These are phyloP conservation scores for Montipora foliosa DNA, from an alignment of 64 coral and sea anemone species.

Conservation along the genomic window DNA sequence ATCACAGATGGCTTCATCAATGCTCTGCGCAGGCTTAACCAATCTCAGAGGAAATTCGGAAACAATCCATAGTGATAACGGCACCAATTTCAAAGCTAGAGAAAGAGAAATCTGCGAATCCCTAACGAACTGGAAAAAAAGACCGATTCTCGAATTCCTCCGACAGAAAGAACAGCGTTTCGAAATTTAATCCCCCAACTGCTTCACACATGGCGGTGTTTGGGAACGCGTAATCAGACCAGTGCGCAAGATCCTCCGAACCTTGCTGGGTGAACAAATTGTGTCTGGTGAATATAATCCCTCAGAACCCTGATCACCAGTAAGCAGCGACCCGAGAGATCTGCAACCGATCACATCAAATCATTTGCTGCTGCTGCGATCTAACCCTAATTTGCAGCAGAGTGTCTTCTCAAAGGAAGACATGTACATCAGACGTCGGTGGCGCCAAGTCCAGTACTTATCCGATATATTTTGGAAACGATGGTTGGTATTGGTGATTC, in stretches of 20 bases:
- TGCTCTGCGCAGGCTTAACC: background rate
- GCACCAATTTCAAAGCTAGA: slow-evolving; percentile 40
- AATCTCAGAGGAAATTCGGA: background rate
- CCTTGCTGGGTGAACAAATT: background rate
- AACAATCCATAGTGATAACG: slow-evolving; percentile 37
- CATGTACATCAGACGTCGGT: no score
- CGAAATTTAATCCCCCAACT: slow-evolving; percentile 41
- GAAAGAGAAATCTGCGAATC: background rate
- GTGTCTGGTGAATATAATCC: background rate
- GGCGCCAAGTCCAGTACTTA: no score
- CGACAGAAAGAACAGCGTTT: background rate
- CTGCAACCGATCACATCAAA: no score
- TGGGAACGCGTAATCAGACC: background rate
- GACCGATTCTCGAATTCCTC: background rate
- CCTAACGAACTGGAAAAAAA: background rate
- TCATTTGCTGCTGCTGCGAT: no score
- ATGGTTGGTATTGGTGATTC: no score
- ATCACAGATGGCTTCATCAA: background rate
- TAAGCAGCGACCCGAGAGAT: no score
- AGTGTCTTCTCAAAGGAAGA: no score
- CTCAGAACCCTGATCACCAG: no score
- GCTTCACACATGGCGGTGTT: background rate
- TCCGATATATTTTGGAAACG: no score
- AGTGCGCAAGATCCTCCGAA: background rate
- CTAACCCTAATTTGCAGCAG: no score